Base-by-base conservation (phyloP, 2,113 vertebrate species). In the Chinchilla lanigera region DNA sequence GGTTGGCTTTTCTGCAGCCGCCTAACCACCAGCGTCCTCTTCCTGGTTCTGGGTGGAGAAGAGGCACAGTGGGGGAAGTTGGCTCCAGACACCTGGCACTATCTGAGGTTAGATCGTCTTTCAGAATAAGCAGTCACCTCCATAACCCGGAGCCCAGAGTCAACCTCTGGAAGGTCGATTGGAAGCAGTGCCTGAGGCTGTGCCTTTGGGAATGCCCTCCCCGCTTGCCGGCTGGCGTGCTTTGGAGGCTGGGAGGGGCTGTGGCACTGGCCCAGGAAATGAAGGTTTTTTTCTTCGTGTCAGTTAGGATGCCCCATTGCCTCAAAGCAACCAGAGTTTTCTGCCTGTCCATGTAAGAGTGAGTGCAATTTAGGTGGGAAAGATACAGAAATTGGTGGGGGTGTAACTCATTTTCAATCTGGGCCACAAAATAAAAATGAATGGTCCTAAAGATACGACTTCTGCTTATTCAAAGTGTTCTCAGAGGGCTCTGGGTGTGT, bases 1-100 rank as follows among this genome's bases (percentile, higher is more conserved):
- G 95, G 93, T 97, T 98, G 98, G 96, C 98, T 98, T 96, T 98
- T 98, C 96, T 96, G 61, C 90, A 97, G 96, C 93, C 44, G 93
- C 84, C 96, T 98, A 98, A 98, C 98, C 97, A 97, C 93, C 92
- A 96, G 94, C 52, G 44, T 92, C 91, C 65, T 92, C 95, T 98
- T 93, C 95, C 98, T 87, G 96, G 96, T 97, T 98, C 97, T 97
- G 96, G 84, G 75, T 38, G 67, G 47, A 88, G 85, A 44, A 35
- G 35, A 52, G 85, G 54, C 16, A 0, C 77, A 4, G 2, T 19
- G n/a, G 12, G 69, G 78, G n/a, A 63, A 61, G n/a, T 8, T 77
- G 81, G 90, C 95, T 38, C 3, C 96, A 94, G 77, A 67, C 63
- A 93, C 81, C 38, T 94, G 96, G 96, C 85, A 63, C n/a, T 93